These are phyloP conservation scores for Hippocampus mohnikei DNA, from an alignment of 2,113 vertebrate genomes.

Conservation along the genomic window DNA sequence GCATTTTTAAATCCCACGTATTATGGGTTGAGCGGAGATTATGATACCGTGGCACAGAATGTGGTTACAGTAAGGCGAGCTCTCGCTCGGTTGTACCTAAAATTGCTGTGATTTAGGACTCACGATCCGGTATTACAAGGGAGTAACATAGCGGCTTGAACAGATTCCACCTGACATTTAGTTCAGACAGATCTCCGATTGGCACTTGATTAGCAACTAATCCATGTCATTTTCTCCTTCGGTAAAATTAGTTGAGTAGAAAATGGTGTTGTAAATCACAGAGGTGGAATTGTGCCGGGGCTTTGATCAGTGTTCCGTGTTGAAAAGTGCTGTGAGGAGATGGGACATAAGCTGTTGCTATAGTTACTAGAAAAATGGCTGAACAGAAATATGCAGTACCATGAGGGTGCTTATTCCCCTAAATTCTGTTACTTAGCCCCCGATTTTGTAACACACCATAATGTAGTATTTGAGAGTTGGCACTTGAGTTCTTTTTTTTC, in stretches of 20 bases:
- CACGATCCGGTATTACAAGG: slow-evolving; percentile 55
- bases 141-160: slow-evolving; percentile 50
- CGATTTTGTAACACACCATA: neutral
- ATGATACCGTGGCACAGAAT: slow-evolving; percentile 69
- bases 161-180: slow-evolving; percentile 83
- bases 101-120: slow-evolving; percentile 60
- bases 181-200: slow-evolving; percentile 85
- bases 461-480: neutral
- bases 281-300: slow-evolving; percentile 60
- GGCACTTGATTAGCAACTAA: slow-evolving; percentile 94
- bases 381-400: slow-evolving; percentile 30
- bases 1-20: slow-evolving; percentile 71
- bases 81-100: slow-evolving; percentile 49
- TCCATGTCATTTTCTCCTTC: slow-evolving; percentile 90
- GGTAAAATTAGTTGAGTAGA: slow-evolving; percentile 89
- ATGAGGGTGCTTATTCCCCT: neutral
- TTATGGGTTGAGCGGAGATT: slow-evolving; percentile 74
- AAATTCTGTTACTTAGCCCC: neutral
- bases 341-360: slow-evolving; percentile 54
- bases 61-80: slow-evolving; percentile 47
- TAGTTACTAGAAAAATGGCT: slow-evolving; percentile 50
- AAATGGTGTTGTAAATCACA: slow-evolving; percentile 87
- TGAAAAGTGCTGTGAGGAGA: slow-evolving; percentile 45
- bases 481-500: neutral
- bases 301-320: slow-evolving; percentile 50